Base-by-base conservation (phyloP, 1,140 invertebrate species). In the Sesamia nonagrioides region DNA sequence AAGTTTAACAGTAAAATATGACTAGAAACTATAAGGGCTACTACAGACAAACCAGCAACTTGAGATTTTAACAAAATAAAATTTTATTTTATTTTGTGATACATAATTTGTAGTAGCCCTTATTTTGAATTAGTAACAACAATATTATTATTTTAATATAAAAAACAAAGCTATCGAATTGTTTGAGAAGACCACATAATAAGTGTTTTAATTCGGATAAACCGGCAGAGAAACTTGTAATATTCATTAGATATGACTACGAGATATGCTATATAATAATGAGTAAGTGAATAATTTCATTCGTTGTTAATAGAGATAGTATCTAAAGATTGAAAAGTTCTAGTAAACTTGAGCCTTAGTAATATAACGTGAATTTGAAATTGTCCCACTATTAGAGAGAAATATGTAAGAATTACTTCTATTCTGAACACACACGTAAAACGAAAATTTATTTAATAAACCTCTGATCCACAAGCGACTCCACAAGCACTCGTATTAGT, bases 401-500 rank as follows among this genome's bases (percentile, higher is more conserved):
- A 81, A 79, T 79, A 73, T 84, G 66, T 63, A 79, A 48, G 50
- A 84, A 80, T 83, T 85, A 84, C 61, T 81, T 69, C 54, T 81
- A 82, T 80, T 74, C 52, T 86, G 82, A 87, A 87, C 82, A 86
- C 86, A 86, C 76, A 84, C 77, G 61, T 80, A 79, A 86, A 81
- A 82, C 76, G 52, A 75, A 78, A 78, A 50, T 63, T 63, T 78
- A 68, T 58, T 76, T 52, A 17, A 37, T 18, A 54, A 56, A 69
- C 66, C 50, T 54, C 42, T 58, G 63, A 69, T 60, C 52, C 76
- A 71, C 37, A 45, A 18, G 11, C 63, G 66, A 71, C 3, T 27
- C 27, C 27, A 27, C 27, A 35, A 27, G 21, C n/a, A 33, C 52
- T 54, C 52, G 11, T 1, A 18, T 18, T n/a, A n/a, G n/a, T n/a